These are phyloP conservation scores for Neogale vison DNA, from an alignment of 2,113 vertebrate genomes.

Conservation along the genomic window DNA sequence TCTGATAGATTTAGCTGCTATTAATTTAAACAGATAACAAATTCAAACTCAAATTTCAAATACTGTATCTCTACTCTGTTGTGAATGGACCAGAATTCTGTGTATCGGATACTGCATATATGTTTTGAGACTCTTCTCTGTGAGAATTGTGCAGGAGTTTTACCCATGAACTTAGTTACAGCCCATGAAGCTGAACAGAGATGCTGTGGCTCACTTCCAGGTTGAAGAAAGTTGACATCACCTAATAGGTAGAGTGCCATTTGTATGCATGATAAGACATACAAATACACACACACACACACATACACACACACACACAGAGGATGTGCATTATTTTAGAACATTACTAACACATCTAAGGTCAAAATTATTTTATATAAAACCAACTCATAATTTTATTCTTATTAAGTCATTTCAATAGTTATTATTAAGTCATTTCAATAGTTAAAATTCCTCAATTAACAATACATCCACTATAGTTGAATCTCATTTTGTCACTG, in stretches of 20 bases:
- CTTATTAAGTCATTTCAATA: neutral
- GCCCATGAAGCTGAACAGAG: neutral
- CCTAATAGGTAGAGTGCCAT: neutral
- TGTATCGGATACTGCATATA: neutral
- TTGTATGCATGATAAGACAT: neutral
- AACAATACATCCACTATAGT: neutral
- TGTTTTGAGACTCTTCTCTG: neutral
- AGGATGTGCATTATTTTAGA: neutral
- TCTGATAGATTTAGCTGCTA: neutral
- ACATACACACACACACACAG: neutral
- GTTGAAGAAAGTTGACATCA: neutral
- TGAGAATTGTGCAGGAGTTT: neutral
- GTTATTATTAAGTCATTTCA: neutral
- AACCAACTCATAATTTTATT: neutral
- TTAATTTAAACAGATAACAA: neutral
- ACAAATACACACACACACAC: neutral
- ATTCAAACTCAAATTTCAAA: neutral
- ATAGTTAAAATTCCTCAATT: conserved; percentile 12
- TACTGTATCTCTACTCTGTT: neutral
- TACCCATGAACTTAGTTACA: neutral
- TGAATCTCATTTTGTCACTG: neutral
- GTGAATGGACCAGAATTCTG: neutral
- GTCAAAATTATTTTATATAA: neutral
- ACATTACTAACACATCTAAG: neutral
- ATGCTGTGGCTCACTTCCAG: neutral